Percentiles rank a stretch among this genome's conserved stretches.
These are phyloP conservation scores for Yponomeuta malinellus DNA, from an alignment of 2,888 invertebrate genomes.

Conservation along the genomic window DNA sequence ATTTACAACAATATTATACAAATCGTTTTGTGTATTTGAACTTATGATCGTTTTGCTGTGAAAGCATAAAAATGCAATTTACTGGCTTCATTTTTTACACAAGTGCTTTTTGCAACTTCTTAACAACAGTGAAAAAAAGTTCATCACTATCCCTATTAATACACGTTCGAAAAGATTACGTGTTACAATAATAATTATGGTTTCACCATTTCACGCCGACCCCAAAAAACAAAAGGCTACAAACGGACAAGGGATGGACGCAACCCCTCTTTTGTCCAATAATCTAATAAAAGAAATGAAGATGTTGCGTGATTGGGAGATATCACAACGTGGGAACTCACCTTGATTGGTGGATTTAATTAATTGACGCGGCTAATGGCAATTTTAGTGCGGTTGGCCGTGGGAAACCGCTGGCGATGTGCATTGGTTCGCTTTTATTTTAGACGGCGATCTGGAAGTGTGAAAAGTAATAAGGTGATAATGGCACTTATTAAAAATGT, in stretches of 20 bases:
- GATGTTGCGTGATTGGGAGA: conserved; percentile 74
- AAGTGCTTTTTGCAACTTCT: conserved; percentile 18
- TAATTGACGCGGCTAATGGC: conserved; percentile 56
- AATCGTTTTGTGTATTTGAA: conserved; percentile 41
- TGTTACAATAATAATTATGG: conserved; percentile 41
- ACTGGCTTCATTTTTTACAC: conserved; percentile 22
- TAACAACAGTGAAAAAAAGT: background rate
- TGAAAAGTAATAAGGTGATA: background rate
- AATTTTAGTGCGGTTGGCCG: conserved; percentile 41
- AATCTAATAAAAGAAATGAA: conserved; percentile 65
- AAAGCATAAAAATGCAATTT: conserved; percentile 46
- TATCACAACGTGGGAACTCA: conserved; percentile 69
- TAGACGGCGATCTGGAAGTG: background rate
- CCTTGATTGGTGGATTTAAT: conserved; percentile 69
- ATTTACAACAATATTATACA: conserved; percentile 65
- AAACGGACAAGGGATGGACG: conserved; percentile 31
- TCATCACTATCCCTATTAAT: background rate
- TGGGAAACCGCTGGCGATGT: conserved; percentile 41
- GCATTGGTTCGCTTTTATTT: conserved; percentile 1
- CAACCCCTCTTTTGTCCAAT: conserved; percentile 29
- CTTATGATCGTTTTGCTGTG: conserved; percentile 33
- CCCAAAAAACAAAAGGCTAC: conserved; percentile 63
- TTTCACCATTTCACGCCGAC: conserved; percentile 61
- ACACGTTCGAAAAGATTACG: background rate
- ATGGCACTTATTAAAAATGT: too few species aligned